These are phyloP conservation scores for Molossus molossus DNA, from an alignment of 2,797 vertebrate species.

Conservation along the genomic window DNA sequence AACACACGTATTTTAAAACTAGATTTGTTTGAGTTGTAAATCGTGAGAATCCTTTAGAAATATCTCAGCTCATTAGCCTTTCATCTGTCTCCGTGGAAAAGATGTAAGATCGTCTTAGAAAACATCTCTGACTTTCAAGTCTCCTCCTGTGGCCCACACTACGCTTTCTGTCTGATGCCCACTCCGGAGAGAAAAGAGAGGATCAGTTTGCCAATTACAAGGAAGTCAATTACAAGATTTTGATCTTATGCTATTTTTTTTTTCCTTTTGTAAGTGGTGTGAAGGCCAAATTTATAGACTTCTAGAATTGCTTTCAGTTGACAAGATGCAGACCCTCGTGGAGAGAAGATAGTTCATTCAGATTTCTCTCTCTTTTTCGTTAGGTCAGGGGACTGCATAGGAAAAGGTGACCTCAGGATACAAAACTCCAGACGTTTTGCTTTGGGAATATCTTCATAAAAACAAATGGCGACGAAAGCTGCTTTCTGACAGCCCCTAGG, in stretches of 20 bases:
- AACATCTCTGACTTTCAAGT: slow-evolving; percentile 16
- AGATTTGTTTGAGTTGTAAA: slow-evolving; percentile 72
- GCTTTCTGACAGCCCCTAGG: neutral
- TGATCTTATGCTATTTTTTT: neutral
- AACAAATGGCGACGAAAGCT: slow-evolving; percentile 1
- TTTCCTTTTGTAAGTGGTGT: neutral
- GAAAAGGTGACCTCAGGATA: slow-evolving; percentile 50
- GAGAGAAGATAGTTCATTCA: slow-evolving; percentile 21
- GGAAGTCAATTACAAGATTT: slow-evolving; percentile 1
- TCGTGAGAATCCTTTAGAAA: slow-evolving; percentile 64
- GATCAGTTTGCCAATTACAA: slow-evolving; percentile 26
- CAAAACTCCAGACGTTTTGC: neutral
- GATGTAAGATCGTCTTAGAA: slow-evolving; percentile 52
- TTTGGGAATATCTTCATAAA: slow-evolving; percentile 15
- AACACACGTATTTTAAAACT: slow-evolving; percentile 46
- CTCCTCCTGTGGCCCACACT: neutral
- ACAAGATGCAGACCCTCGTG: neutral
- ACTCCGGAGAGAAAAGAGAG: neutral
- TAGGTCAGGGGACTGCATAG: neutral
- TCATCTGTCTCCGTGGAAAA: slow-evolving; percentile 49
- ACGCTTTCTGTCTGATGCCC: neutral
- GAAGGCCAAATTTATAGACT: neutral
- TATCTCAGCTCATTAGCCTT: slow-evolving; percentile 24
- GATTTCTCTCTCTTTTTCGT: neutral
- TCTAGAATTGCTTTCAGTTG: slow-evolving; percentile 38